phyloP scores from a whole-genome alignment of 1,140 invertebrate genomes.

The Ectropis grisescens region DNA sequence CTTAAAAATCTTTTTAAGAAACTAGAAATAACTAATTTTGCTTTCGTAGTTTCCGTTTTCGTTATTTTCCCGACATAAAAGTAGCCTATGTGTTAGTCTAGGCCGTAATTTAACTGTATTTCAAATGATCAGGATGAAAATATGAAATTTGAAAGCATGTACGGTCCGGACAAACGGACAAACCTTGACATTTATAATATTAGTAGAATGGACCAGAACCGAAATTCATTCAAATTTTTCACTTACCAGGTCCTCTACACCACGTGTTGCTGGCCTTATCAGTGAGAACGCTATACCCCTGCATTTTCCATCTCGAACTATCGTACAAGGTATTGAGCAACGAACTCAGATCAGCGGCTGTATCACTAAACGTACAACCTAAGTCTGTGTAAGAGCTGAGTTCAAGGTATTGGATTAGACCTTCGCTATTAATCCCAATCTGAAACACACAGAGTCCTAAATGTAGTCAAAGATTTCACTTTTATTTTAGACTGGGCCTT shows the following conservation, averaged over 20 bases:
- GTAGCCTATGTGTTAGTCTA: too few species aligned
- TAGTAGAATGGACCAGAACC: too few species aligned
- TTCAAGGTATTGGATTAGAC: constrained; percentile 75
- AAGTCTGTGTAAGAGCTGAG: constrained; percentile 73
- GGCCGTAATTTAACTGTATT: too few species aligned
- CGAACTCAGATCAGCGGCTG: constrained; percentile 27
- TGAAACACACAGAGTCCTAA: constrained; percentile 45
- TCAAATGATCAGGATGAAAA: too few species aligned
- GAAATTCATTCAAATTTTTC: too few species aligned
- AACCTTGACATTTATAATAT: too few species aligned
- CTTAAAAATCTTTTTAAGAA: constrained; percentile 1
- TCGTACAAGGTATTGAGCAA: constrained; percentile 72
- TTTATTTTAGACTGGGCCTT: too few species aligned
- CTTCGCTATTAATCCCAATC: constrained; percentile 73
- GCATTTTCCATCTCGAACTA: constrained; percentile 63
- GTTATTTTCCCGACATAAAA: too few species aligned
- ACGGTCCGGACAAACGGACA: too few species aligned
- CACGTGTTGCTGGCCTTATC: constrained; percentile 77
- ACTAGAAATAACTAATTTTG: not conserved
- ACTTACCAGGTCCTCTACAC: constrained; percentile 73
- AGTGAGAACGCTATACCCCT: constrained; percentile 73
- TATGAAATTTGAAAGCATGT: too few species aligned
- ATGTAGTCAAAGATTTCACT: too few species aligned
- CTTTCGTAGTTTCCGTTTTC: too few species aligned
- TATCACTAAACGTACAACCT: constrained; percentile 74